phyloP scores from a whole-genome alignment of 2,797 vertebrate species.

The Enteromius viviparus region DNA sequence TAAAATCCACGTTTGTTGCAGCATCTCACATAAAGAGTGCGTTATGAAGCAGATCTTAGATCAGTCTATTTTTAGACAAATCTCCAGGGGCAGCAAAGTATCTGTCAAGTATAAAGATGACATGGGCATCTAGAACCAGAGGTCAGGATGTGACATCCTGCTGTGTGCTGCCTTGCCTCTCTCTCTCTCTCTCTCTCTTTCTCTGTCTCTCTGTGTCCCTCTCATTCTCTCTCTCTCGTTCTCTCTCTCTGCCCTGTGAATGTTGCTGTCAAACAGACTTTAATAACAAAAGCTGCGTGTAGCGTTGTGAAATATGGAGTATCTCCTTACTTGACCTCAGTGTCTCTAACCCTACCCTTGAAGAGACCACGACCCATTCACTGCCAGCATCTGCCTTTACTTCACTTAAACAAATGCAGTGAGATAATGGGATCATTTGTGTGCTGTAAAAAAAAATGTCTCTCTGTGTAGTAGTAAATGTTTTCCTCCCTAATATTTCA shows the following conservation, averaged over 20 bases:
- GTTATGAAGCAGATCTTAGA: slow-evolving; percentile 52
- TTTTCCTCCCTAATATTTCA: slow-evolving; percentile 7
- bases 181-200: slow-evolving; percentile 48
- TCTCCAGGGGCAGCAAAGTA: slow-evolving; percentile 63
- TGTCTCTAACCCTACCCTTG: slow-evolving; percentile 29
- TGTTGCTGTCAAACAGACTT: slow-evolving; percentile 56
- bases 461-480: background rate
- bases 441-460: background rate
- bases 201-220: background rate
- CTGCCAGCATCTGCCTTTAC: slow-evolving; percentile 20
- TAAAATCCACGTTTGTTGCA: slow-evolving; percentile 24
- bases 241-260: slow-evolving; percentile 53
- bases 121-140: slow-evolving; percentile 65
- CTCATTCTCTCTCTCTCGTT: background rate
- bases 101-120: slow-evolving; percentile 69
- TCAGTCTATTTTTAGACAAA: slow-evolving; percentile 66
- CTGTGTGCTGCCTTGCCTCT: slow-evolving; percentile 54
- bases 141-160: slow-evolving; percentile 69
- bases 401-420: background rate
- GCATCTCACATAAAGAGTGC: slow-evolving; percentile 47
- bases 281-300: slow-evolving; percentile 32
- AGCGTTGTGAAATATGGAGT: slow-evolving; percentile 28
- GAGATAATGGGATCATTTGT: background rate
- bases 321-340: slow-evolving; percentile 44
- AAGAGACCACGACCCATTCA: slow-evolving; percentile 52